Evolutionary conservation across 2,797 vertebrate species (phyloP).

Genomic region (Manis pentadactyla): DNA sequence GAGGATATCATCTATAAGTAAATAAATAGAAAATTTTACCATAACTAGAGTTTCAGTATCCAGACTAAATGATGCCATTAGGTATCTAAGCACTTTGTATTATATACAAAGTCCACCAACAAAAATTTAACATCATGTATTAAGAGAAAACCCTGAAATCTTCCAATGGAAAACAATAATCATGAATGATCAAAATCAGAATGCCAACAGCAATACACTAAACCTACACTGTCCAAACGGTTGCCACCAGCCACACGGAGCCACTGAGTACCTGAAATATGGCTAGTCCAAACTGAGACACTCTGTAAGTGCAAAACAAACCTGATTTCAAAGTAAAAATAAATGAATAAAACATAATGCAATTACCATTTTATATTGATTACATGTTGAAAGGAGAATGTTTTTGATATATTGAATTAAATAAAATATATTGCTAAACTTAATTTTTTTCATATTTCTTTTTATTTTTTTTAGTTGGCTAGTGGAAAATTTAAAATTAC

Average conservation of each 20-base stretch:
- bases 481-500: slow-evolving; percentile 37
- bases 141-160: slow-evolving; percentile 19
- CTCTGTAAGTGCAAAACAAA: neutral
- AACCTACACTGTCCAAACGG: neutral
- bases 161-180: slow-evolving; percentile 6
- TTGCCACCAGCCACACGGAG: neutral
- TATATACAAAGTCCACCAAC: neutral
- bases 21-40: neutral
- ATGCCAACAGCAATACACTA: neutral
- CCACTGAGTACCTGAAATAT: neutral
- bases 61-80: neutral
- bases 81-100: neutral
- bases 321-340: neutral
- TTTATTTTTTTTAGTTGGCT: neutral
- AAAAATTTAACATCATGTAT: neutral
- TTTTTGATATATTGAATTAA: neutral
- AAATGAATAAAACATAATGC: too few relatives aligned
- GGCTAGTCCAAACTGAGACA: neutral
- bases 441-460: slow-evolving; percentile 11
- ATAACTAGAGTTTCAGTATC: neutral
- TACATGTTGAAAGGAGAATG: slow-evolving; percentile 6
- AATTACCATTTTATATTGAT: neutral
- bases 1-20: neutral
- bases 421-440: neutral
- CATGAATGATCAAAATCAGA: neutral